A percentile compares a stretch with the other conserved stretches of the same genome.
phyloP scores from a whole-genome alignment of 92 coral and sea anemone genomes.

The Phymanthus crucifer region DNA sequence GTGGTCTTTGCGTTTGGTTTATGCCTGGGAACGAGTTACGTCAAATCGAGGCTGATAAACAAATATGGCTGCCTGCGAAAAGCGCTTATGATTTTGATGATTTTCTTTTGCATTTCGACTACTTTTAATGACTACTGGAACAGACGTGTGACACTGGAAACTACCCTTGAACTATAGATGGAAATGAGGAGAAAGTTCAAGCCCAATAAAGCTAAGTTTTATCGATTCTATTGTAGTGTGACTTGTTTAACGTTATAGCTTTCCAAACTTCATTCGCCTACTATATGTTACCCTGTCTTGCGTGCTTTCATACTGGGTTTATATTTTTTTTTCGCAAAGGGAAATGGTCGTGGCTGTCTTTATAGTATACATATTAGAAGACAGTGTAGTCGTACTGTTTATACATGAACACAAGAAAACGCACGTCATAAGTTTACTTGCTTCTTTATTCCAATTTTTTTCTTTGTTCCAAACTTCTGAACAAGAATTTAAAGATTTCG shows the following conservation, averaged over 20 bases:
- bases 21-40: slow-evolving; percentile 26
- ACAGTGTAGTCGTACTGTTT: background rate
- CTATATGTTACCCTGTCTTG: background rate
- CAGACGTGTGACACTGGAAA: background rate
- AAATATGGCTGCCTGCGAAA: slow-evolving; percentile 7
- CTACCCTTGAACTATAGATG: background rate
- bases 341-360: background rate
- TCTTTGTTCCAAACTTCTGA: background rate
- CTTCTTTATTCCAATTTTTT: background rate
- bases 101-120: background rate
- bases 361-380: background rate
- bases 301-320: background rate
- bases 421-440: background rate
- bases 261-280: background rate
- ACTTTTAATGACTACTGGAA: background rate
- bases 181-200: background rate
- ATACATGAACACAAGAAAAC: background rate
- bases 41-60: slow-evolving; percentile 12
- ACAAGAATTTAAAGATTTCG: too few relatives aligned
- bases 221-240: background rate
- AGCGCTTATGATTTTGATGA: background rate
- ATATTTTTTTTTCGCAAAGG: background rate
- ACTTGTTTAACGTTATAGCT: background rate
- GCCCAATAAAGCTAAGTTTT: background rate
- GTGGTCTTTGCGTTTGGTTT: background rate